Percentiles rank a stretch among this genome's conserved stretches.
These are phyloP conservation scores for Scrobipalpa atriplicella DNA, from an alignment of 2,888 invertebrate species.

Conservation along the genomic window DNA sequence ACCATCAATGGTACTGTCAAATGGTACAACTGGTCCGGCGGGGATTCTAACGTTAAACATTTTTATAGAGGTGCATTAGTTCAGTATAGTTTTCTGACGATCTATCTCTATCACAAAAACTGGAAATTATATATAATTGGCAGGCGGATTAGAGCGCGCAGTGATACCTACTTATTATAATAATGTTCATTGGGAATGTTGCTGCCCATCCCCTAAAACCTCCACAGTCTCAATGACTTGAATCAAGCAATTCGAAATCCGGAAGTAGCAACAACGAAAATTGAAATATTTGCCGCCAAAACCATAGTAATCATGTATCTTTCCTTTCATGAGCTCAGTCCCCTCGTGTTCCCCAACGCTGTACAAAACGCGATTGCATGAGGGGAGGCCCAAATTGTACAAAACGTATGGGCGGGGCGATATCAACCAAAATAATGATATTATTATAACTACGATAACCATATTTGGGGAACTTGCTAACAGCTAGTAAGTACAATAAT, in stretches of 20 bases:
- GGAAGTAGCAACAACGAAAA: conserved; percentile 9
- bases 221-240: background rate
- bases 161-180: no score
- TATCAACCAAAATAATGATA: conserved; percentile 62
- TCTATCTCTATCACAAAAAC: no score
- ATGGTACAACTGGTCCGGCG: no score
- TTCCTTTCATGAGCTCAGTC: conserved; percentile 26
- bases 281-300: conserved; percentile 26
- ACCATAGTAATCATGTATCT: conserved; percentile 26
- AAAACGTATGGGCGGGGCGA: conserved; percentile 76
- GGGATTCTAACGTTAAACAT: no score
- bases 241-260: background rate
- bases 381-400: conserved; percentile 63
- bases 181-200: no score
- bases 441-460: conserved; percentile 55
- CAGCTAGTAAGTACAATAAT: conserved; percentile 26
- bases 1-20: no score
- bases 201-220: no score
- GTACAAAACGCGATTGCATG: conserved; percentile 55
- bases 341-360: conserved; percentile 41
- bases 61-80: no score
- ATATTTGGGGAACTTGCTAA: conserved; percentile 2
- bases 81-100: no score
- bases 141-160: no score
- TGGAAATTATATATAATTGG: no score